Conservation (phyloP, 2,888 invertebrate species). For the Caenorhabditis imperialis region DNA sequence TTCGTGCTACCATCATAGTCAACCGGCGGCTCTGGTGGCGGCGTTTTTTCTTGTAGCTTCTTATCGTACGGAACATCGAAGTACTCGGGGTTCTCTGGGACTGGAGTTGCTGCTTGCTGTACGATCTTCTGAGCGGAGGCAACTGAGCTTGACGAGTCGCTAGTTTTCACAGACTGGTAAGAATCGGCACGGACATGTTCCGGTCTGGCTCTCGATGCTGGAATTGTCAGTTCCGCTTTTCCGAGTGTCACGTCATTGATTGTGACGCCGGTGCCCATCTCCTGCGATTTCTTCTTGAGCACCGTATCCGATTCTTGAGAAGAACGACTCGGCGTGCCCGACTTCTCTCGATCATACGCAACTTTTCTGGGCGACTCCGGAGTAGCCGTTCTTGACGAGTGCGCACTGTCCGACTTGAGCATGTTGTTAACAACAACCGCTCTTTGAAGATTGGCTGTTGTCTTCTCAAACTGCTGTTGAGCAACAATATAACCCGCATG, state of each 20-base stretch:
- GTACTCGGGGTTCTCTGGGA: conserved; percentile 28
- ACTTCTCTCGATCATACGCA: conserved; percentile 7
- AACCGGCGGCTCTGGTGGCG: conserved; percentile 78
- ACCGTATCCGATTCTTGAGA: conserved; percentile 17
- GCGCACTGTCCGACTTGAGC: background rate
- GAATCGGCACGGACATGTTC: conserved; percentile 17
- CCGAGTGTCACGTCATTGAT: conserved; percentile 7
- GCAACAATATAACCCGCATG: conserved; percentile 29
- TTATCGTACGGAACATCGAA: conserved; percentile 20
- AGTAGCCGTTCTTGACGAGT: background rate
- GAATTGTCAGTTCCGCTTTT: conserved; percentile 15
- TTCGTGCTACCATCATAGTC: conserved; percentile 69
- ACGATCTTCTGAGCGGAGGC: background rate
- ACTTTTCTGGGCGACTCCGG: background rate
- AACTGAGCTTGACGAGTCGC: conserved; percentile 12
- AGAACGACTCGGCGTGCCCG: conserved; percentile 3
- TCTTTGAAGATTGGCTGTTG: background rate
- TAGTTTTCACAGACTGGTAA: conserved; percentile 17
- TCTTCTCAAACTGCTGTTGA: conserved; percentile 27
- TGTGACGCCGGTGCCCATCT: conserved; percentile 27
- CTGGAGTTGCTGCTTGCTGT: conserved; percentile 15
- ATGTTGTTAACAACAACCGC: background rate
- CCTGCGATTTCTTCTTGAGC: conserved; percentile 31
- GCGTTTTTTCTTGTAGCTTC: conserved; percentile 42
- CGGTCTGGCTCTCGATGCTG: conserved; percentile 19